phyloP scores from a whole-genome alignment of 2,113 vertebrate genomes.

The Coptodon rendalli region DNA sequence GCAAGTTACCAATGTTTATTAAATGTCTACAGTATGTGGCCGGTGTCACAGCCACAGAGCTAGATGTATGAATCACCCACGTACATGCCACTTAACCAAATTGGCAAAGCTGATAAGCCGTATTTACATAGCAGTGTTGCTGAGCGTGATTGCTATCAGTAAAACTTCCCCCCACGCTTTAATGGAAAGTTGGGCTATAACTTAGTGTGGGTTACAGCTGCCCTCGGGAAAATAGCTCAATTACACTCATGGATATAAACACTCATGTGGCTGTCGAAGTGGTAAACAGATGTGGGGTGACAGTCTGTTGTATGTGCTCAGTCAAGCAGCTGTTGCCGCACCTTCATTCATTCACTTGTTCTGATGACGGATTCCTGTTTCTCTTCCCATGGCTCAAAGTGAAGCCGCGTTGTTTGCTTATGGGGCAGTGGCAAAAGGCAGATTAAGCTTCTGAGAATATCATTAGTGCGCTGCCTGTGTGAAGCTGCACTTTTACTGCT shows the following conservation, averaged over 20 bases:
- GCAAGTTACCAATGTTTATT: conserved; percentile 26
- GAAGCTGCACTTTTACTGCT: not conserved
- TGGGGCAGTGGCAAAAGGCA: conserved; percentile 13
- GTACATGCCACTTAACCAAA: conserved; percentile 63
- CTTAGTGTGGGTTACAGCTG: conserved; percentile 47
- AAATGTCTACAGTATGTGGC: not conserved
- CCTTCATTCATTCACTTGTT: conserved; percentile 46
- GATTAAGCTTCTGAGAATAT: conserved; percentile 45
- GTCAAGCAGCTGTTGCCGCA: conserved; percentile 47
- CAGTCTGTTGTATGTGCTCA: conserved; percentile 13
- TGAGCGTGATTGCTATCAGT: conserved; percentile 49
- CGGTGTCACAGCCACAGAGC: conserved; percentile 5
- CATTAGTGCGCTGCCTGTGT: not conserved
- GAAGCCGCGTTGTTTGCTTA: conserved; percentile 37
- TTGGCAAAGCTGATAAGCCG: conserved; percentile 56
- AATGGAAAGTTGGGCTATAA: conserved; percentile 61
- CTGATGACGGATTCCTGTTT: conserved; percentile 18
- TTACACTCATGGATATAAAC: conserved; percentile 55
- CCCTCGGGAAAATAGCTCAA: conserved; percentile 55
- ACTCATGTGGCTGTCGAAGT: conserved; percentile 25
- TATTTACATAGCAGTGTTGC: conserved; percentile 67
- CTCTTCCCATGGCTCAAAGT: not conserved
- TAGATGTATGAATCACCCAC: conserved; percentile 56
- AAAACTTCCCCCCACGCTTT: conserved; percentile 41
- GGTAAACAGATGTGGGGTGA: conserved; percentile 61